Conservation (phyloP, 2,888 invertebrate species). For the Chaetogeoica ovagalla region DNA sequence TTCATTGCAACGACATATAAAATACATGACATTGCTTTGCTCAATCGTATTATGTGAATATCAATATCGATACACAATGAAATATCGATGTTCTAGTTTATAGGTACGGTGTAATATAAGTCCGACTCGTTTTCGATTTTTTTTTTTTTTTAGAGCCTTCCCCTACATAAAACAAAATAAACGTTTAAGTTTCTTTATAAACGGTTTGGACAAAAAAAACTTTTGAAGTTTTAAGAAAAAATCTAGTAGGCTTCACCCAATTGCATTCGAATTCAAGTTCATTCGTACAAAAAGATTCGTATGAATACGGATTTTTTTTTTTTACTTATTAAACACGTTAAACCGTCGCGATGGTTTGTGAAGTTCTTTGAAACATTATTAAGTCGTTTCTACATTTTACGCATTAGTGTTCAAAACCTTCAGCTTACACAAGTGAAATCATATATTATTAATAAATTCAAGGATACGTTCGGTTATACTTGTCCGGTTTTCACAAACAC, state of each 20-base stretch:
- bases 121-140: not conserved
- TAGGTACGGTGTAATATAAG: not conserved
- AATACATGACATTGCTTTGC: no score
- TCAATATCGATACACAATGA: no score
- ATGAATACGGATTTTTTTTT: not conserved
- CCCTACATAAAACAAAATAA: not conserved
- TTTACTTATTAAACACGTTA: not conserved
- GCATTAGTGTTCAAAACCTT: not conserved
- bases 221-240: not conserved
- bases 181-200: not conserved
- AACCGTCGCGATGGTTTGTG: not conserved
- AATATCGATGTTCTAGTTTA: no score
- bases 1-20: no score
- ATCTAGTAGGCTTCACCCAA: not conserved
- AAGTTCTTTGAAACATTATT: not conserved
- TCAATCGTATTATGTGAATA: no score
- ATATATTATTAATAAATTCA: not conserved
- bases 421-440: not conserved
- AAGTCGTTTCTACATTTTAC: not conserved
- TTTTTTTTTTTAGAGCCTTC: not conserved
- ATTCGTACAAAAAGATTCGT: not conserved
- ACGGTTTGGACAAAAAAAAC: not conserved
- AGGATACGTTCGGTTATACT: not conserved
- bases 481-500: slow-evolving; percentile 9
- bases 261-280: not conserved